phyloP scores from a whole-genome alignment of 2,888 invertebrate species.

The Thalpophila matura region DNA sequence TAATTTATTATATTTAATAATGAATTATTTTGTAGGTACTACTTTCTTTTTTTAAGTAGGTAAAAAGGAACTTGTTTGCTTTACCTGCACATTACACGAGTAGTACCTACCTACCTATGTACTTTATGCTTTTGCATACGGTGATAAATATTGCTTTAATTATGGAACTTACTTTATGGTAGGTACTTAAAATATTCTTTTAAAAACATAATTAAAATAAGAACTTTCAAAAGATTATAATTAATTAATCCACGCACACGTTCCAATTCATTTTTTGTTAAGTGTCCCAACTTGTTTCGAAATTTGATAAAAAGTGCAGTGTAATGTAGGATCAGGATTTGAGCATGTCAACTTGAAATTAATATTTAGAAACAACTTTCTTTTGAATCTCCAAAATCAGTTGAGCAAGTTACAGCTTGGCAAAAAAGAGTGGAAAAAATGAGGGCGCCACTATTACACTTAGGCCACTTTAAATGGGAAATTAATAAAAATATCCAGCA shows the following conservation, averaged over 20 bases:
- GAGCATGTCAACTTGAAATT: conserved; percentile 32
- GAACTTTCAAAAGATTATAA: conserved; percentile 15
- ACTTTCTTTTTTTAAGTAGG: too few species aligned
- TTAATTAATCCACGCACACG: not conserved
- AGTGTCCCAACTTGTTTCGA: conserved; percentile 23
- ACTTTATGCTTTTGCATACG: conserved; percentile 14
- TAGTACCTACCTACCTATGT: too few species aligned
- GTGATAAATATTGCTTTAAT: not conserved
- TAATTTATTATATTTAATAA: too few species aligned
- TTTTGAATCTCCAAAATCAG: not conserved
- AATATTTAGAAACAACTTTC: conserved; percentile 29
- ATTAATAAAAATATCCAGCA: too few species aligned
- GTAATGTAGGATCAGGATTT: conserved; percentile 29
- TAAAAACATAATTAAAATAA: conserved; percentile 16
- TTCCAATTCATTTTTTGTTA: conserved; percentile 28
- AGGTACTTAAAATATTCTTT: not conserved
- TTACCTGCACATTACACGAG: too few species aligned
- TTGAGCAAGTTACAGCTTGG: not conserved
- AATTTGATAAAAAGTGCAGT: conserved; percentile 34
- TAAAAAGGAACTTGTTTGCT: conserved; percentile 38
- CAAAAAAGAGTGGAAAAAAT: too few species aligned
- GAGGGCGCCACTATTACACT: too few species aligned
- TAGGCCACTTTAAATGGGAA: too few species aligned
- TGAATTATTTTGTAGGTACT: too few species aligned
- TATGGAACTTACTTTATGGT: not conserved